These are phyloP conservation scores for Rhincodon typus DNA, from an alignment of 2,797 vertebrate species.

Conservation along the genomic window DNA sequence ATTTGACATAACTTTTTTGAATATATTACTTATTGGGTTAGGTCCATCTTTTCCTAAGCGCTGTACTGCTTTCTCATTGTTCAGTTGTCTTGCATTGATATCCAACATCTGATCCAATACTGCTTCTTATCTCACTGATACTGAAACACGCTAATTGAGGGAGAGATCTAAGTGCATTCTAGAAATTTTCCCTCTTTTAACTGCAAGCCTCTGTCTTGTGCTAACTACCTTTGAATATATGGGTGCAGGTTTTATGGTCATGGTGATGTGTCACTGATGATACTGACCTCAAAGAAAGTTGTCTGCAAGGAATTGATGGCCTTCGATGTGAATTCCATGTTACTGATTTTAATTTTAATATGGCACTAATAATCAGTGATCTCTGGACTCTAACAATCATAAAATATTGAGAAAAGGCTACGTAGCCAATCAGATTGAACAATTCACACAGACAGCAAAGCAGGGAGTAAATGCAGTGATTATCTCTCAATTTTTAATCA, in stretches of 20 bases:
- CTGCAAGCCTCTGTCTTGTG: not conserved
- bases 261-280: not conserved
- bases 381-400: not conserved
- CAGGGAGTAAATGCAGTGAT: not conserved
- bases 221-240: not conserved
- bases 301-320: not conserved
- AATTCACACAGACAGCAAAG: not conserved
- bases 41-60: not conserved
- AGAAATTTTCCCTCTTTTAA: not conserved
- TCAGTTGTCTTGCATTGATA: not conserved
- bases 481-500: not conserved
- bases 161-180: not conserved
- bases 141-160: not conserved
- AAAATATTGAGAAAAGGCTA: not conserved
- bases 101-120: not conserved
- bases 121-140: not conserved
- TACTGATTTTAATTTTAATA: not conserved
- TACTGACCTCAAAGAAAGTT: not conserved
- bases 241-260: not conserved
- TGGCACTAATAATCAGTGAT: not conserved
- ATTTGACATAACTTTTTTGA: not conserved
- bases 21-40: not conserved
- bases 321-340: no score
- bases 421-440: not conserved
- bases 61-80: not conserved